A percentile compares a stretch with the other conserved stretches of the same genome.
Conservation (phyloP, 2,888 invertebrate species). For the Harmothoe impar region DNA sequence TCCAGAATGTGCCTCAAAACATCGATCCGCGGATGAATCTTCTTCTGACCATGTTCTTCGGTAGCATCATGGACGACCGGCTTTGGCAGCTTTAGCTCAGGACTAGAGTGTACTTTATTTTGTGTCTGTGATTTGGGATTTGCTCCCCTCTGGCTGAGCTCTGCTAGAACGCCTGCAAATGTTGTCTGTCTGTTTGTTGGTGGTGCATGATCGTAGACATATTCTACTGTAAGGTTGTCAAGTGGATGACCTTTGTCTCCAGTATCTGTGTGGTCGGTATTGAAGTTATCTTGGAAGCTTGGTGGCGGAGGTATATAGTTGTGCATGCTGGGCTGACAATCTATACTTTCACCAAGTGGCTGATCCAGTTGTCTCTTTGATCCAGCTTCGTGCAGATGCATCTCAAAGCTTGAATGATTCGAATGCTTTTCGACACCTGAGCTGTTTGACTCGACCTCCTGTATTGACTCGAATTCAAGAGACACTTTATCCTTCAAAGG, state of each 20-base stretch:
- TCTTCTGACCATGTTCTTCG: not conserved
- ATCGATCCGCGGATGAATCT: constrained; percentile 30
- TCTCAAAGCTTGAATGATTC: constrained; percentile 41
- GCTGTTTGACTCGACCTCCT: not conserved
- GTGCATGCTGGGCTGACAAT: not conserved
- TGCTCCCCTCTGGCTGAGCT: not conserved
- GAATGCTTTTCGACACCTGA: constrained; percentile 28
- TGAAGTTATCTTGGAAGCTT: not conserved
- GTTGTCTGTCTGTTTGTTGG: not conserved
- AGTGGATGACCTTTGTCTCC: not conserved
- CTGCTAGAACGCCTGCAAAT: not conserved
- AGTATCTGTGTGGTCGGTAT: not conserved
- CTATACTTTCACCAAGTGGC: not conserved
- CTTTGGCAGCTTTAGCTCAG: not conserved
- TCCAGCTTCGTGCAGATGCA: not conserved
- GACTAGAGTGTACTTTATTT: not conserved
- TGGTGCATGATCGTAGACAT: not conserved
- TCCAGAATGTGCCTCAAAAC: not conserved
- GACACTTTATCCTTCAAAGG: constrained; percentile 51
- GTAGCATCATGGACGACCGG: not conserved
- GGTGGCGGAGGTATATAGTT: not conserved
- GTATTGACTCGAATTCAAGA: constrained; percentile 48
- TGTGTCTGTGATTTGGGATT: not conserved
- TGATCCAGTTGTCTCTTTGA: not conserved
- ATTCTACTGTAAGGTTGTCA: not conserved